These are phyloP conservation scores for Phylloscopus whistleri DNA, from an alignment of 2,113 vertebrate species.

Conservation along the genomic window DNA sequence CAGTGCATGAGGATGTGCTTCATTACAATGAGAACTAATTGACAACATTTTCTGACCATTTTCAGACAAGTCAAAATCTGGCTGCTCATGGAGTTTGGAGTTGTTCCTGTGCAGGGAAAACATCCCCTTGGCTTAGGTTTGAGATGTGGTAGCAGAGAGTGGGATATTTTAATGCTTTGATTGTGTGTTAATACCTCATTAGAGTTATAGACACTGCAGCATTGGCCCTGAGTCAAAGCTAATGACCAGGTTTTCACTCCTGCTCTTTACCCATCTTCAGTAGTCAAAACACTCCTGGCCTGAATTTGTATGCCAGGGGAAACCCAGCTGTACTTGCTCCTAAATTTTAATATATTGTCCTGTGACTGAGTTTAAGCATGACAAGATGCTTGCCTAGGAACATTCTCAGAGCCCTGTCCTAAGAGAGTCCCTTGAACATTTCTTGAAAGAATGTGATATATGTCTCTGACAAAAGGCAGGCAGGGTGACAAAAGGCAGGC, in stretches of 20 bases:
- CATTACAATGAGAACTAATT: background rate
- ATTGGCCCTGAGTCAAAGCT: background rate
- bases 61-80: background rate
- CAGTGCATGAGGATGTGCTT: background rate
- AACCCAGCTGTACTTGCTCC: background rate
- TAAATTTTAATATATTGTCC: background rate
- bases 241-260: background rate
- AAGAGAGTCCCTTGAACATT: background rate
- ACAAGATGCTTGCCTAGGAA: background rate
- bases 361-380: background rate
- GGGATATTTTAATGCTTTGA: background rate
- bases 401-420: background rate
- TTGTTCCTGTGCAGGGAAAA: background rate
- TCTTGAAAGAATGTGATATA: background rate
- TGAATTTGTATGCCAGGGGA: background rate
- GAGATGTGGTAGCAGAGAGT: background rate
- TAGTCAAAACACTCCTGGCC: background rate
- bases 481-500: background rate
- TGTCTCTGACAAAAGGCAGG: background rate
- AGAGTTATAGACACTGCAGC: background rate
- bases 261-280: background rate
- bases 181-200: background rate
- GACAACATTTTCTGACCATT: background rate
- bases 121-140: fast-evolving
- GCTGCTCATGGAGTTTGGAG: background rate